phyloP scores from a whole-genome alignment of 2,797 vertebrate species.

The Graptemys geographica region DNA sequence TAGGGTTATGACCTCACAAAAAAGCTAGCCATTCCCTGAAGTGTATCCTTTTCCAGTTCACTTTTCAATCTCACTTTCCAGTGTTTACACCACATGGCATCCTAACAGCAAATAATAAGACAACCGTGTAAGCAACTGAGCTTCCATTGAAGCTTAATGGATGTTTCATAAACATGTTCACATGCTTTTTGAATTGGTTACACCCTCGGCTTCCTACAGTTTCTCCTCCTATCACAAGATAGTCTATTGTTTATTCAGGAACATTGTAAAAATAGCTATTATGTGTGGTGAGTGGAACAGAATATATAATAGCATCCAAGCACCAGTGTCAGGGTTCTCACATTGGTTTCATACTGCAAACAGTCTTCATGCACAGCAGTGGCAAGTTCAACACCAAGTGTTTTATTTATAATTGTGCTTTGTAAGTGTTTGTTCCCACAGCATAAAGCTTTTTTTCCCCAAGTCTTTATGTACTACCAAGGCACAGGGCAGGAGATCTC shows the following conservation, averaged over 20 bases:
- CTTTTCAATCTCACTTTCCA: not conserved
- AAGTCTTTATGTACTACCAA: not conserved
- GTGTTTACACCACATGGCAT: not conserved
- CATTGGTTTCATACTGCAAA: not conserved
- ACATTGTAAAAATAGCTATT: not conserved
- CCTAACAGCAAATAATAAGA: not conserved
- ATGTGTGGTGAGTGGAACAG: accelerated
- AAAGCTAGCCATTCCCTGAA: not conserved
- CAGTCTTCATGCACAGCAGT: not conserved
- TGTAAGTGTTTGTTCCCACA: not conserved
- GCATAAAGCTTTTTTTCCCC: not conserved
- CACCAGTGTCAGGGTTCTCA: not conserved
- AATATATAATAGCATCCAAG: not conserved
- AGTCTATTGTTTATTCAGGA: accelerated
- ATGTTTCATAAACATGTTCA: not conserved
- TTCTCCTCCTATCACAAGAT: not conserved
- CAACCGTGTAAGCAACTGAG: not conserved
- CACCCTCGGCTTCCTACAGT: not conserved
- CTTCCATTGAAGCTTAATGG: not conserved
- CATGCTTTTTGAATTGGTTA: not conserved
- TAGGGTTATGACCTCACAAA: not conserved
- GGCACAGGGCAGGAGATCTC: not conserved
- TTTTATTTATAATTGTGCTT: not conserved
- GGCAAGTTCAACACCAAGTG: not conserved
- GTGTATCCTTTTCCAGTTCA: not conserved